phyloP scores from a whole-genome alignment of 2,113 vertebrate genomes.

The Strigops habroptila region DNA sequence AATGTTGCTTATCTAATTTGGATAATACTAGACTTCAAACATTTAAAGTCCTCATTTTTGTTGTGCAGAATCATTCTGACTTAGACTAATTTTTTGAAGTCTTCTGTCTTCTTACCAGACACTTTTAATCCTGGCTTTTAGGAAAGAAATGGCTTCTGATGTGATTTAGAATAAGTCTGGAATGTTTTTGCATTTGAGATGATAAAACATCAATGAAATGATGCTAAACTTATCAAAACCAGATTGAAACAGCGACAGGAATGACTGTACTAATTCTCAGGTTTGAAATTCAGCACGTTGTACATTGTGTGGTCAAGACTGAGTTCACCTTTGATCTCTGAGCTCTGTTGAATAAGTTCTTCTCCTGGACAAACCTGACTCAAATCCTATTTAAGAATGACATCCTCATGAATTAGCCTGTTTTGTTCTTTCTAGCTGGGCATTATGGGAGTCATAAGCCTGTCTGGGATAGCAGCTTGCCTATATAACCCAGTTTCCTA shows the following conservation, averaged over 20 bases:
- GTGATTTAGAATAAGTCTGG: background rate
- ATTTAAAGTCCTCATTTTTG: background rate
- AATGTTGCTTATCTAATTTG: background rate
- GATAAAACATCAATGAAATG: background rate
- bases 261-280: background rate
- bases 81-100: background rate
- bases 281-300: background rate
- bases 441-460: conserved; percentile 78
- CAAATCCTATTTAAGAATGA: conserved; percentile 88
- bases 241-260: background rate
- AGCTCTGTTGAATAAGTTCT: background rate
- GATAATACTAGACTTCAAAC: background rate
- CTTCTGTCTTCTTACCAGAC: background rate
- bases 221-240: background rate
- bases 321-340: conserved; percentile 40
- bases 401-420: conserved; percentile 81
- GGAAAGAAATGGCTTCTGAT: background rate
- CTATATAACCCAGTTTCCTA: conserved; percentile 77
- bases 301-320: background rate
- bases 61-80: background rate
- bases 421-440: conserved; percentile 72
- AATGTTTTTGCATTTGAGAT: background rate
- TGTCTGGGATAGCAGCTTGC: conserved; percentile 65
- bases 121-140: background rate
- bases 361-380: conserved; percentile 68